These are phyloP conservation scores for Pampusana beccarii DNA, from an alignment of 2,113 vertebrate species.

Conservation along the genomic window DNA sequence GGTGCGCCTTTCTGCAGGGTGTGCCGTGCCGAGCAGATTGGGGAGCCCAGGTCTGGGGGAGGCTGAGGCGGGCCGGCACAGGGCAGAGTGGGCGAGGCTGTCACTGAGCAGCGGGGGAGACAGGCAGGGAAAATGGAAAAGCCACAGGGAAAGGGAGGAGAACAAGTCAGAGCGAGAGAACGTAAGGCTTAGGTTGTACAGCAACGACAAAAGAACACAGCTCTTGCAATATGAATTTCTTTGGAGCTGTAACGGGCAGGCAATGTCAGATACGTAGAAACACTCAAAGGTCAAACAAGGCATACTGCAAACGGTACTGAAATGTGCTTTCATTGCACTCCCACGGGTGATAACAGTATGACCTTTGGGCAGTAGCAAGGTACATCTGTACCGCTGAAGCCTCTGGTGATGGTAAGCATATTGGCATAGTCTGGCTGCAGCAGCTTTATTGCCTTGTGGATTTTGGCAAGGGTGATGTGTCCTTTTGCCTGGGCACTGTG, in stretches of 20 bases:
- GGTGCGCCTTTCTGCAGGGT: neutral
- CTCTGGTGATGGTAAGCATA: neutral
- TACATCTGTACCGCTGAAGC: neutral
- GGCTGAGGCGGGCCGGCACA: neutral
- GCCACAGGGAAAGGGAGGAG: neutral
- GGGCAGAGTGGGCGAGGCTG: neutral
- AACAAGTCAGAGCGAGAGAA: neutral
- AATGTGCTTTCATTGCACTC: neutral
- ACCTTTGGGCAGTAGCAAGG: neutral
- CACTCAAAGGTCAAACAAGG: neutral
- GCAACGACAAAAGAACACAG: neutral
- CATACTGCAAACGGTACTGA: neutral
- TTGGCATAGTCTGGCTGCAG: neutral
- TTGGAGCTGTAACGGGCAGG: neutral
- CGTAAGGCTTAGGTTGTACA: neutral
- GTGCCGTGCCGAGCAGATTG: neutral
- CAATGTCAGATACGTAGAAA: neutral
- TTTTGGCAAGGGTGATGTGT: neutral
- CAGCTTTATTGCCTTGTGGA: neutral
- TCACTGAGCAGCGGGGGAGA: neutral
- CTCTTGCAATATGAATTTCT: neutral
- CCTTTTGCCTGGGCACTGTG: neutral
- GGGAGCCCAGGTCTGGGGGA: neutral
- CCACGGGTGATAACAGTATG: neutral
- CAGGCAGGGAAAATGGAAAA: neutral